Percentiles rank a stretch among this genome's conserved stretches.
Conservation (phyloP, 2,888 invertebrate genomes). For the Lottia gigantea region DNA sequence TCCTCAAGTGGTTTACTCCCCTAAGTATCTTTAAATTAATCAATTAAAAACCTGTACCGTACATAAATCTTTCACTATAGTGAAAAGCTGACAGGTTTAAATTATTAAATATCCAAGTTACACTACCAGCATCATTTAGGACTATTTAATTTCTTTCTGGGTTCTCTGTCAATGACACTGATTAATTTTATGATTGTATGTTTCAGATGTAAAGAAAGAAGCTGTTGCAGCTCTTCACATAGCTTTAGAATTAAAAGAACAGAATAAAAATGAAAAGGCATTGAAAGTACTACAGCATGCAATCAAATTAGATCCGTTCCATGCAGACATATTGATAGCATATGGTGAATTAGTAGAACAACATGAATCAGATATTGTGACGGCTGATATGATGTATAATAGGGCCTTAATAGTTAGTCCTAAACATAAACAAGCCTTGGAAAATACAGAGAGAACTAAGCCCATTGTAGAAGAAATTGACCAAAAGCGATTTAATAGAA, state of each 20-base stretch:
- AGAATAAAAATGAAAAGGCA: slow-evolving; percentile 88
- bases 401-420: slow-evolving; percentile 87
- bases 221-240: slow-evolving; percentile 86
- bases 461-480: slow-evolving; percentile 89
- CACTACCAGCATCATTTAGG: no score
- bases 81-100: no score
- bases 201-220: slow-evolving; percentile 75
- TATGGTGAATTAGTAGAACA: slow-evolving; percentile 94
- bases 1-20: no score
- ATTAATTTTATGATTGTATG: background rate
- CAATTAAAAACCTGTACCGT: no score
- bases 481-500: slow-evolving; percentile 78
- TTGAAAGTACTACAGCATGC: slow-evolving; percentile 79
- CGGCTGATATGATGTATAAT: slow-evolving; percentile 88
- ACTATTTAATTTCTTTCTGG: no score
- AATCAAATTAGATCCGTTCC: slow-evolving; percentile 87
- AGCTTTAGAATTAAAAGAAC: slow-evolving; percentile 84
- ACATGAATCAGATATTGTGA: slow-evolving; percentile 83
- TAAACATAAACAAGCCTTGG: slow-evolving; percentile 73
- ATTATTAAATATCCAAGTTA: no score
- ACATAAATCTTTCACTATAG: no score
- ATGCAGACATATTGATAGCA: slow-evolving; percentile 90
- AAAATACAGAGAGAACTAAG: slow-evolving; percentile 85
- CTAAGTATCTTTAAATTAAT: no score
- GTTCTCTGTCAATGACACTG: no score